A percentile compares a stretch with the other conserved stretches of the same genome.
phyloP scores from a whole-genome alignment of 2,888 invertebrate genomes.

The Lochmaea crataegi region DNA sequence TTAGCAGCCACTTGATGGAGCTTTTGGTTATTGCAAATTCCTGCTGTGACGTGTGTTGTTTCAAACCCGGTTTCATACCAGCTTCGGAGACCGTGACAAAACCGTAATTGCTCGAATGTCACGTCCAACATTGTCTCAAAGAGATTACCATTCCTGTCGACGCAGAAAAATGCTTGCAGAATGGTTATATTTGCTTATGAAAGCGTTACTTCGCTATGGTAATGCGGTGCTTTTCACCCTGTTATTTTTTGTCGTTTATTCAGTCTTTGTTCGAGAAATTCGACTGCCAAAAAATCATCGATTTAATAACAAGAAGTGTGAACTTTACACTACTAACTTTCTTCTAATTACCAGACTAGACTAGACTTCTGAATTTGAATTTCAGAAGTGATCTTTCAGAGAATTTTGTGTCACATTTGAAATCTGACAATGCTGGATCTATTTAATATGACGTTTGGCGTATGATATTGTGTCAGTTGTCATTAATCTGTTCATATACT shows the following conservation, averaged over 20 bases:
- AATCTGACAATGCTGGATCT: no score
- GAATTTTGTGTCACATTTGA: no score
- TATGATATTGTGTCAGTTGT: no score
- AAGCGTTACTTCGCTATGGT: conserved; percentile 31
- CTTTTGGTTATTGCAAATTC: conserved; percentile 61
- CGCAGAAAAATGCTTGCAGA: conserved; percentile 36
- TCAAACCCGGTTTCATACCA: conserved; percentile 51
- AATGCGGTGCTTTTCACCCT: conserved; percentile 18
- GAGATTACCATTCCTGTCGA: conserved; percentile 38
- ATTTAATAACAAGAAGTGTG: not conserved
- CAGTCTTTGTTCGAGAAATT: not conserved
- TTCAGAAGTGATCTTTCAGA: no score
- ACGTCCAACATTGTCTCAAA: conserved; percentile 48
- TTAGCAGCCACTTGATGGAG: conserved; percentile 48
- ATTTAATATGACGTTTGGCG: no score
- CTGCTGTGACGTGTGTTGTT: conserved; percentile 59
- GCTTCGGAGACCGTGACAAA: conserved; percentile 56
- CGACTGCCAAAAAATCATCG: not conserved
- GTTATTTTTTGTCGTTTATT: not conserved
- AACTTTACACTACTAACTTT: not conserved
- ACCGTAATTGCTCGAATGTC: conserved; percentile 60
- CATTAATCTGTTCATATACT: no score
- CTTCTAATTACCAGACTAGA: not conserved
- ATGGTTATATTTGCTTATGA: conserved; percentile 35
- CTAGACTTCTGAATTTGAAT: no score